phyloP scores from a whole-genome alignment of 2,797 vertebrate genomes.

The Sphaeramia orbicularis region DNA sequence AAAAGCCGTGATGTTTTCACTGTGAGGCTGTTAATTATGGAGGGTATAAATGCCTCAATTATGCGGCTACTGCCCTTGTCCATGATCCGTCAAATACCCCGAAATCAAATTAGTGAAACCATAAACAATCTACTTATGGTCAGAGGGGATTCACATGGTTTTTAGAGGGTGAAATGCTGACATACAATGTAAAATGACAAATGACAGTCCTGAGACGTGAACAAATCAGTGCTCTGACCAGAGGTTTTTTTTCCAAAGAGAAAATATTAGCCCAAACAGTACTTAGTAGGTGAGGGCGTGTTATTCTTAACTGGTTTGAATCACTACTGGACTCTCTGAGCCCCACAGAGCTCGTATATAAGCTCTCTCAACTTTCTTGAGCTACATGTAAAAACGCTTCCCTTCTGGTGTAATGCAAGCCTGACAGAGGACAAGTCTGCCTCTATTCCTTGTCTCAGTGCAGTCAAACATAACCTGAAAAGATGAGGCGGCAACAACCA shows the following conservation, averaged over 20 bases:
- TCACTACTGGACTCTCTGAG: conserved; percentile 79
- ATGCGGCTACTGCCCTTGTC: conserved; percentile 61
- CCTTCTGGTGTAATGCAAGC: conserved; percentile 77
- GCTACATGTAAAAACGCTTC: conserved; percentile 83
- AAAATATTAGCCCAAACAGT: conserved; percentile 86
- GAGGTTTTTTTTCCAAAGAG: conserved; percentile 64
- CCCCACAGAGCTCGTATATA: conserved; percentile 85
- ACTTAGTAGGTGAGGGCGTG: conserved; percentile 84
- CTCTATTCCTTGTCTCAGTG: conserved; percentile 71
- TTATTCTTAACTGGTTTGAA: conserved; percentile 84
- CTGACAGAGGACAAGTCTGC: conserved; percentile 80
- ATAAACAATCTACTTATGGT: conserved; percentile 82
- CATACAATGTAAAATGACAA: conserved; percentile 76
- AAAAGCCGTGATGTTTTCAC: conserved; percentile 52
- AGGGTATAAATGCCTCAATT: conserved; percentile 65
- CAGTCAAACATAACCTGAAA: conserved; percentile 42
- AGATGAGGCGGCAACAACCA: conserved; percentile 60
- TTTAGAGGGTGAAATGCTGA: conserved; percentile 64
- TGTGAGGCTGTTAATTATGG: conserved; percentile 62
- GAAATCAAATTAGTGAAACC: conserved; percentile 80
- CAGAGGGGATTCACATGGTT: conserved; percentile 67
- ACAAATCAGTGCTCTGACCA: conserved; percentile 77
- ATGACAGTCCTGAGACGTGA: conserved; percentile 76
- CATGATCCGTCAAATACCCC: conserved; percentile 67
- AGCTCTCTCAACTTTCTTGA: conserved; percentile 82